phyloP scores from a whole-genome alignment of 2,113 vertebrate species.

The Sceloporus undulatus region DNA sequence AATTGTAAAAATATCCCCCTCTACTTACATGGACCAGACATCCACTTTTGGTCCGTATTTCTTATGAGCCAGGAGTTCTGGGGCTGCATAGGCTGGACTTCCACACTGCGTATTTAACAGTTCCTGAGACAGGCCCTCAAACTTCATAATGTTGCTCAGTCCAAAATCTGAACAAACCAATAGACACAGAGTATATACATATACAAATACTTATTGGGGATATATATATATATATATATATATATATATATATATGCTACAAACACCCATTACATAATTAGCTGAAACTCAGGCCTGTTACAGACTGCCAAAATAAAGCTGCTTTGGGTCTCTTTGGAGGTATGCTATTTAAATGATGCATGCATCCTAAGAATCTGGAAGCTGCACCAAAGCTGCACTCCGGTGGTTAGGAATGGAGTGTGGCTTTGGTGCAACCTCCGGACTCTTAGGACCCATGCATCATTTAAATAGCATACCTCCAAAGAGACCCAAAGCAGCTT shows the following conservation, averaged over 20 bases:
- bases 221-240: neutral
- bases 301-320: too few relatives aligned
- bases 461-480: too few relatives aligned
- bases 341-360: too few relatives aligned
- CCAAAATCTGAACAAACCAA: conserved; percentile 83
- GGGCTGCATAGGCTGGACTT: conserved; percentile 86
- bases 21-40: conserved; percentile 88
- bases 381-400: too few relatives aligned
- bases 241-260: neutral
- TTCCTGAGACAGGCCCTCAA: conserved; percentile 82
- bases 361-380: too few relatives aligned
- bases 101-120: conserved; percentile 85
- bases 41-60: conserved; percentile 89
- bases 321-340: too few relatives aligned
- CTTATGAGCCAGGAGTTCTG: conserved; percentile 86
- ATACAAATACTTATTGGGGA: neutral
- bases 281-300: neutral
- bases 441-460: too few relatives aligned
- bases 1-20: conserved; percentile 3
- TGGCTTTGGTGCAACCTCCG: too few relatives aligned
- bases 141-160: conserved; percentile 86
- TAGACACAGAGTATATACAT: neutral
- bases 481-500: too few relatives aligned
- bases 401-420: too few relatives aligned
- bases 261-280: conserved; percentile 3